Evolutionary conservation across 2,797 vertebrate genomes (phyloP), one percentile per base, ranked within the genome.

Genomic region (Leptodactylus fallax): DNA sequence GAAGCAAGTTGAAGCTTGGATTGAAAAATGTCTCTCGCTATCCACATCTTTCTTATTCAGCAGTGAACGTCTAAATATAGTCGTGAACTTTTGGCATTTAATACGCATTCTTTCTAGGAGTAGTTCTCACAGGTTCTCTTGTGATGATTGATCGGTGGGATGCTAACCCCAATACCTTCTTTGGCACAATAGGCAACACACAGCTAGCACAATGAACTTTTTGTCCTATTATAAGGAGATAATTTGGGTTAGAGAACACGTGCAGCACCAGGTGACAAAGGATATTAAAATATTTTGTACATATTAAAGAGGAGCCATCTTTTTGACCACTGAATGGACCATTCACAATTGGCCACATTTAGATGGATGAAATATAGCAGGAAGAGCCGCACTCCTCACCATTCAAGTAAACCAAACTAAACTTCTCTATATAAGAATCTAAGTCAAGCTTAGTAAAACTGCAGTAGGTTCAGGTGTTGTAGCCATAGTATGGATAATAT

Each of bases 81-180:
- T 47, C 6, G 60, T 88, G 87, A 87, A 14, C 69, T 85, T 71
- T 86, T 90, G 78, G 13, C 81, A 90, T 0, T 0, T 82, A 87
- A 88, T 87, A 90, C 88, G 90, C 53, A 89, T 90, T 88, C 88
- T 60, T 79, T 87, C 23, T 8, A 11, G 63, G 58, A 79, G 67
- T 9, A 49, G 78, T 85, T 81, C 87, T 81, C 83, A 81, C 83
- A 81, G 85, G 78, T 79, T 67, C 74, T 53, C 61, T 19, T 19
- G 79, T 21, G 79, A 74, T 88, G 83, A 88, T 77, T 81, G 83
- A 88, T 88, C 80, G 27, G 27, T n/a, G 83, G 67, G 83, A 81
- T 55, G 21, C 67, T 25, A 56, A 80, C 76, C 53, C 80, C 83
- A 81, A 76, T 88, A 67, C 56, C 67, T 79, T 81, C 69, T 55